Percentiles rank a stretch among this genome's conserved stretches.
phyloP scores from a whole-genome alignment of 2,797 vertebrate genomes.

The Notolepis coatsorum region DNA sequence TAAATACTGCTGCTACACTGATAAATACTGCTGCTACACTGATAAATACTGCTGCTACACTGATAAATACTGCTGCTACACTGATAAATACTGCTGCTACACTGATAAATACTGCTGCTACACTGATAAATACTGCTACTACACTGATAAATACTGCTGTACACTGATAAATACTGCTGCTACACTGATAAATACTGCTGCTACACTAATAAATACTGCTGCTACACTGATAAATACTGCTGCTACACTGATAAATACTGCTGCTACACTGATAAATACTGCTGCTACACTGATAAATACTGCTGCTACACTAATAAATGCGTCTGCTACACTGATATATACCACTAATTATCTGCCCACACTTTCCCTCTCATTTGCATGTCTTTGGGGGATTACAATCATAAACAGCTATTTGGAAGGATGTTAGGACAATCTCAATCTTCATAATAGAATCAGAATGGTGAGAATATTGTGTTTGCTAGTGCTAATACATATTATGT shows the following conservation, averaged over 20 bases:
- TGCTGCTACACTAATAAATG: too few species aligned
- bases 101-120: conserved; percentile 72
- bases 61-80: conserved; percentile 72
- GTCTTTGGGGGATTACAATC: conserved; percentile 67
- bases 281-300: conserved; percentile 71
- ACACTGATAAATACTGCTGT: conserved; percentile 71
- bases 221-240: conserved; percentile 70
- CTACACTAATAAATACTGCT: conserved; percentile 48
- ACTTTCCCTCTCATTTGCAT: conserved; percentile 64
- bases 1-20: conserved; percentile 64
- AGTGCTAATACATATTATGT: conserved; percentile 19
- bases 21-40: conserved; percentile 70
- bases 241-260: too few species aligned
- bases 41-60: conserved; percentile 60
- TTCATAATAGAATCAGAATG: conserved; percentile 32
- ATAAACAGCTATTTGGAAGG: conserved; percentile 67
- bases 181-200: conserved; percentile 71
- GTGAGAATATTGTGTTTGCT: conserved; percentile 29
- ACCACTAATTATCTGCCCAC: conserved; percentile 69
- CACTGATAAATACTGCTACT: conserved; percentile 52
- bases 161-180: conserved; percentile 52
- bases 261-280: conserved; percentile 70
- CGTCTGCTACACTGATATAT: conserved; percentile 68
- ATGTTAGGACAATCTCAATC: conserved; percentile 36
- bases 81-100: conserved; percentile 55